Evolutionary conservation across 2,113 vertebrate species (phyloP).

Genomic region (Pseudonaja textilis): DNA sequence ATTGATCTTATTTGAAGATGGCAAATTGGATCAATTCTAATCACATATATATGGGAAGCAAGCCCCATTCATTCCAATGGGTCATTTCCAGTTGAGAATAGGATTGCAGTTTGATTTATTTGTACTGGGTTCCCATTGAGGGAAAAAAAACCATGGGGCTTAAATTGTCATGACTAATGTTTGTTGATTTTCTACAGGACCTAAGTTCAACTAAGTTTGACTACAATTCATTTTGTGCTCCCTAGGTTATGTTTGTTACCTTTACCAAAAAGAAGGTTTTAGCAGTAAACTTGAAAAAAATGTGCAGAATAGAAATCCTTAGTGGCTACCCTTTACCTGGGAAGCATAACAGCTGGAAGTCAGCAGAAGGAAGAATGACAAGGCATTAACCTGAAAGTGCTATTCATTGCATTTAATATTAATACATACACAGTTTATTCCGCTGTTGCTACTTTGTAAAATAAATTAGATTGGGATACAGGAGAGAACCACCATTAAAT

Average conservation of each 20-base stretch:
- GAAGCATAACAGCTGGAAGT: constrained; percentile 39
- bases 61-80: neutral
- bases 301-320: neutral
- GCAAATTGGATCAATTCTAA: neutral
- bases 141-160: neutral
- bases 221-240: neutral
- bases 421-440: constrained; percentile 49
- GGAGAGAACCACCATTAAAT: constrained; percentile 65
- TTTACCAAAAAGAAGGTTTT: neutral
- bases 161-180: neutral
- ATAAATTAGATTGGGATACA: constrained; percentile 61
- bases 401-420: constrained; percentile 58
- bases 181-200: neutral
- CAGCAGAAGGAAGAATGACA: constrained; percentile 57
- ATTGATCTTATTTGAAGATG: neutral
- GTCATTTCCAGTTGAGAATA: neutral
- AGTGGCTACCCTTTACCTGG: constrained; percentile 57
- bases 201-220: neutral
- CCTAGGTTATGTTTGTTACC: neutral
- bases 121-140: neutral
- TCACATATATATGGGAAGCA: neutral
- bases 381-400: constrained; percentile 64
- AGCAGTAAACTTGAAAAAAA: constrained; percentile 7
- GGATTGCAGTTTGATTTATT: neutral
- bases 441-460: constrained; percentile 61